phyloP scores from a whole-genome alignment of 2,888 invertebrate genomes.

The Archips crataeganus region DNA sequence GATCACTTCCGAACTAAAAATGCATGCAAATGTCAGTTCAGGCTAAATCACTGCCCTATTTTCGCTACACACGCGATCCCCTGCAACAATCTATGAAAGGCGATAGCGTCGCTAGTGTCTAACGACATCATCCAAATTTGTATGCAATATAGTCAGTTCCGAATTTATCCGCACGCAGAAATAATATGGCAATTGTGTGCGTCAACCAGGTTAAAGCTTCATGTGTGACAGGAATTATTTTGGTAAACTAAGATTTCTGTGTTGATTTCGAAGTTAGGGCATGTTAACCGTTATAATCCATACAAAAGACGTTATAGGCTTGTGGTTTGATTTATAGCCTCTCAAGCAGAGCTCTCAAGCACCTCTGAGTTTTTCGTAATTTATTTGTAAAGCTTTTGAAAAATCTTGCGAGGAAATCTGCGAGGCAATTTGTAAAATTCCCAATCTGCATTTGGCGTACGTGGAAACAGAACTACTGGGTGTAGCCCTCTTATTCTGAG shows the following conservation, averaged over 20 bases:
- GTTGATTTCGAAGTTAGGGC: not conserved
- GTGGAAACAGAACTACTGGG: too few species aligned
- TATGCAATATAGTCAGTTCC: not conserved
- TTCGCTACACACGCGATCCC: constrained; percentile 22
- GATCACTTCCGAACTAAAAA: not conserved
- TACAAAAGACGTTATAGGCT: too few species aligned
- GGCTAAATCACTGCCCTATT: constrained; percentile 10
- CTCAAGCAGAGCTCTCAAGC: too few species aligned
- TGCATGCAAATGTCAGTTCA: constrained; percentile 5
- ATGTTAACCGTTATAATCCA: too few species aligned
- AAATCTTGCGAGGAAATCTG: too few species aligned
- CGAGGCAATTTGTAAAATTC: too few species aligned
- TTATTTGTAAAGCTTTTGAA: too few species aligned
- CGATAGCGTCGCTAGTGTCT: constrained; percentile 7
- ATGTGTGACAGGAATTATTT: constrained; percentile 2
- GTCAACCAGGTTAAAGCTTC: not conserved
- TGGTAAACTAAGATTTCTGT: not conserved
- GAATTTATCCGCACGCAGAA: not conserved
- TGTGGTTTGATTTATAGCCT: too few species aligned
- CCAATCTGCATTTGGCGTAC: too few species aligned
- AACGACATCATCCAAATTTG: not conserved
- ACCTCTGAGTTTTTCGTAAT: too few species aligned
- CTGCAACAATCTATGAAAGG: constrained; percentile 11
- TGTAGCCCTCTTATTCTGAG: too few species aligned
- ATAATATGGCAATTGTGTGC: constrained; percentile 12